These are phyloP conservation scores for Agelas oroides DNA, from an alignment of 37 sponge, comb jelly and placozoan genomes.

Conservation along the genomic window DNA sequence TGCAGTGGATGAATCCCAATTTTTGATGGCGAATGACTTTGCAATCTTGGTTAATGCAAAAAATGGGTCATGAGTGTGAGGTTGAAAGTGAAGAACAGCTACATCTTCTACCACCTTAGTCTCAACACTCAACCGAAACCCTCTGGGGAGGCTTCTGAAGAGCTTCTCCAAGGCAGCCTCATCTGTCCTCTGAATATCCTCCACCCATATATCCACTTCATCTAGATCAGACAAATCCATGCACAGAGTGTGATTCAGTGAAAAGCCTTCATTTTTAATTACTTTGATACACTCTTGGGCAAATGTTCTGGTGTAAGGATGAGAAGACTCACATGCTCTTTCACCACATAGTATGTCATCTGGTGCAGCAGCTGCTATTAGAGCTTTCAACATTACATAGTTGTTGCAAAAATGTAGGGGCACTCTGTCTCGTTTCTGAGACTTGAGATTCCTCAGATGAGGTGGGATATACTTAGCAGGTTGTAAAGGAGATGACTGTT, in stretches of 20 bases:
- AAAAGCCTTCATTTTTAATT: background rate
- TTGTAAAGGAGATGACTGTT: too few relatives aligned
- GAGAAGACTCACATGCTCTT: background rate
- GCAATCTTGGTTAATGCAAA: background rate
- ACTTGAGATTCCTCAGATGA: background rate
- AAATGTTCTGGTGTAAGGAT: background rate
- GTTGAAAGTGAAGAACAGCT: background rate
- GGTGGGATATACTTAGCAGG: background rate
- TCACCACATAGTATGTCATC: constrained; percentile 21
- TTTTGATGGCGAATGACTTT: background rate
- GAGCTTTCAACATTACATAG: background rate
- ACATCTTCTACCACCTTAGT: background rate
- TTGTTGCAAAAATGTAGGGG: constrained; percentile 2
- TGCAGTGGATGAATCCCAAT: background rate
- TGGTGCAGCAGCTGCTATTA: constrained; percentile 22
- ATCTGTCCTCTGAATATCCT: background rate
- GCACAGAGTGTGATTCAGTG: background rate
- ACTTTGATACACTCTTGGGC: background rate
- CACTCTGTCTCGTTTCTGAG: background rate
- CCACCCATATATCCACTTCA: background rate
- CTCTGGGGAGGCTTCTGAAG: background rate
- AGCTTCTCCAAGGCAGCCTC: background rate
- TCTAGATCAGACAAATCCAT: background rate
- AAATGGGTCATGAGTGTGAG: background rate
- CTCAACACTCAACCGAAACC: background rate